A percentile compares a stretch with the other conserved stretches of the same genome.
phyloP scores from a whole-genome alignment of 2,113 vertebrate species.

The Typhlomys cinereus region DNA sequence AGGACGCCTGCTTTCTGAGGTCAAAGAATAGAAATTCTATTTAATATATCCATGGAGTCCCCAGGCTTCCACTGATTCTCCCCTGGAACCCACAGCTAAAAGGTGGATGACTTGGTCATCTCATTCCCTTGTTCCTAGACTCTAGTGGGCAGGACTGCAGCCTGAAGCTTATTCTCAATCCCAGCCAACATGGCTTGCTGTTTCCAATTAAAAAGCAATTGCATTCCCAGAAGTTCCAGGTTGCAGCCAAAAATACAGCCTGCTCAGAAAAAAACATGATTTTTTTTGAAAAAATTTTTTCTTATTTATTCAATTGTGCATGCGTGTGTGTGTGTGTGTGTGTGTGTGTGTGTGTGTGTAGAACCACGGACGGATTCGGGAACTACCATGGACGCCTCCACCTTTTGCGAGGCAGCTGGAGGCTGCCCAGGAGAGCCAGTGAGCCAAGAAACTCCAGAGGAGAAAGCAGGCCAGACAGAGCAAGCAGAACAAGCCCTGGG shows the following conservation, averaged over 20 bases:
- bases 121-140: neutral
- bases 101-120: neutral
- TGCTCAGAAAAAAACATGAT: constrained; percentile 51
- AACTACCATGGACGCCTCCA: too few relatives aligned
- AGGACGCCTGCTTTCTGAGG: neutral
- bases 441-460: constrained; percentile 10
- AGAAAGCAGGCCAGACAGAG: too few relatives aligned
- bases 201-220: constrained; percentile 74
- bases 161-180: neutral
- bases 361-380: too few relatives aligned
- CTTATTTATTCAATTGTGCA: too few relatives aligned
- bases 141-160: neutral
- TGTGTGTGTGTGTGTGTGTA: too few relatives aligned
- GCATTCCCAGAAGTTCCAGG: constrained; percentile 62
- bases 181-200: constrained; percentile 40
- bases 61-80: constrained; percentile 62
- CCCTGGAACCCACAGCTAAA: constrained; percentile 33
- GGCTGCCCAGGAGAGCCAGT: neutral
- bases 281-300: too few relatives aligned
- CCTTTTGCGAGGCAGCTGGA: constrained; percentile 37
- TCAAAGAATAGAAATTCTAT: constrained; percentile 57
- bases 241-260: constrained; percentile 60
- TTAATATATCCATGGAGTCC: constrained; percentile 62
- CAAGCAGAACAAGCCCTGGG: too few relatives aligned
- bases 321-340: too few relatives aligned